Percentiles rank a stretch among this genome's conserved stretches.
Evolutionary conservation across 2,888 invertebrate species (phyloP).

Genomic region (Leucozona laternaria): DNA sequence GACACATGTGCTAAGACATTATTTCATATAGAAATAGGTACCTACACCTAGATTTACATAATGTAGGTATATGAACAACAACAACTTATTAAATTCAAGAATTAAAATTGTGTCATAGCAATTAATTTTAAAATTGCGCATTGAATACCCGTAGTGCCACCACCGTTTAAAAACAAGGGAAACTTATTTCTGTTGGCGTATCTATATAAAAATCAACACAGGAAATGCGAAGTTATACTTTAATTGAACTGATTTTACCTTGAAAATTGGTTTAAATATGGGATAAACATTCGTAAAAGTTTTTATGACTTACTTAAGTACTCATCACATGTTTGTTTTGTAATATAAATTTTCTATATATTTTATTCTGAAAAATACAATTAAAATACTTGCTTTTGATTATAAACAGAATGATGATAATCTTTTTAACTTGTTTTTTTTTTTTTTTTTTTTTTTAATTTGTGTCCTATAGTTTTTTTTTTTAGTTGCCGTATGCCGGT

Average conservation of each 20-base stretch:
- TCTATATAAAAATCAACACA: constrained; percentile 19
- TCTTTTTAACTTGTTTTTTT: background rate
- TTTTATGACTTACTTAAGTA: constrained; percentile 25
- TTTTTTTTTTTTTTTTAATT: background rate
- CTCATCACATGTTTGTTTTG: background rate
- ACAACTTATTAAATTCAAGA: constrained; percentile 3
- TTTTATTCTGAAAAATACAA: background rate
- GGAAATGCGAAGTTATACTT: constrained; percentile 48
- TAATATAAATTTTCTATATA: background rate
- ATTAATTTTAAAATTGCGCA: constrained; percentile 22
- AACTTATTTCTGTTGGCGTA: background rate
- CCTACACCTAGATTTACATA: no score
- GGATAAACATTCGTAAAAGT: background rate
- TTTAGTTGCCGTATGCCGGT: background rate
- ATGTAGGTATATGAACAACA: no score
- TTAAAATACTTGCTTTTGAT: constrained; percentile 23
- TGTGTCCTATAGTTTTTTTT: background rate
- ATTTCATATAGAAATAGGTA: background rate
- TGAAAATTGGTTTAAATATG: constrained; percentile 31
- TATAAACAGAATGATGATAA: background rate
- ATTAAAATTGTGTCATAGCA: constrained; percentile 16
- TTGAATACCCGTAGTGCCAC: background rate
- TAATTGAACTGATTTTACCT: constrained; percentile 21
- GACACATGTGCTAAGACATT: background rate
- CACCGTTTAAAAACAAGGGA: background rate